Evolutionary conservation across 2,888 invertebrate species (phyloP).

Genomic region (Idaea aversata): DNA sequence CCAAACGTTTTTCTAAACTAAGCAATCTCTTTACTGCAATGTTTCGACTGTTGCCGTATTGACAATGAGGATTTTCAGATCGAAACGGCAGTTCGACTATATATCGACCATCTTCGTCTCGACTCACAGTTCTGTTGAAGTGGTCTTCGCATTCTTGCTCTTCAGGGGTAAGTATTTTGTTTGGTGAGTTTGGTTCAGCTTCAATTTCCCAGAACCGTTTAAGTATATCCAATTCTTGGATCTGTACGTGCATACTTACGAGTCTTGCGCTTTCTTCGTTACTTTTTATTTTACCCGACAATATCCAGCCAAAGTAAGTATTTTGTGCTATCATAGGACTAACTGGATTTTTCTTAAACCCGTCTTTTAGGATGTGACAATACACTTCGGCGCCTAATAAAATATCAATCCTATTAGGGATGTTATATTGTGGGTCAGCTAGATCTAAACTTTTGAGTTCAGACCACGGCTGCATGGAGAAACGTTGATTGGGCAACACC

Average conservation of each 20-base stretch:
- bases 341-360: conserved; percentile 14
- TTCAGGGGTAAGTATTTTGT: conserved; percentile 20
- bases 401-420: conserved; percentile 9
- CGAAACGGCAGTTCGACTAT: conserved; percentile 1
- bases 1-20: conserved; percentile 13
- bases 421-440: too few relatives aligned
- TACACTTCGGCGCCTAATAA: conserved; percentile 17
- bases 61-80: not conserved
- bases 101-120: conserved; percentile 16
- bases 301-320: conserved; percentile 26
- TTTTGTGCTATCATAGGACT: conserved; percentile 21
- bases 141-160: conserved; percentile 24
- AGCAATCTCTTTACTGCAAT: conserved; percentile 10
- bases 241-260: conserved; percentile 14
- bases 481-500: too few relatives aligned
- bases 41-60: conserved; percentile 1
- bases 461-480: too few relatives aligned
- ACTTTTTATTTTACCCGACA: conserved; percentile 20
- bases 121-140: conserved; percentile 16
- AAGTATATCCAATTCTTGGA: conserved; percentile 18
- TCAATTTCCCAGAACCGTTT: conserved; percentile 32
- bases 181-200: conserved; percentile 13
- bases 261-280: conserved; percentile 5
- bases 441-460: too few relatives aligned
- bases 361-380: conserved; percentile 17